Evolutionary conservation across 2,888 invertebrate genomes (phyloP).

Genomic region (Macrosiphum euphorbiae): DNA sequence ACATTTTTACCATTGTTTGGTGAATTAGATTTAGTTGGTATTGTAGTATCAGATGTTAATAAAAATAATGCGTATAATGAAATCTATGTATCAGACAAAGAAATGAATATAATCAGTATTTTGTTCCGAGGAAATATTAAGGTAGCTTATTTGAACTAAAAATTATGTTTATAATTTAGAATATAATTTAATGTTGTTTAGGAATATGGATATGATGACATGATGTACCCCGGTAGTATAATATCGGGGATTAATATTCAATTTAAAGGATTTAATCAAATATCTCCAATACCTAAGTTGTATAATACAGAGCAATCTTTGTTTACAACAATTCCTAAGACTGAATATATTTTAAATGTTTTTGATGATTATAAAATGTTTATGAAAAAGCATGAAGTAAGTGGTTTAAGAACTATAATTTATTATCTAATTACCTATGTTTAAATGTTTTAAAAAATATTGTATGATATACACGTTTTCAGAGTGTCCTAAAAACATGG

Average conservation of each 20-base stretch:
- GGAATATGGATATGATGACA: constrained; percentile 72
- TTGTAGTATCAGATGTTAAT: constrained; percentile 73
- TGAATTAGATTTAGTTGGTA: constrained; percentile 82
- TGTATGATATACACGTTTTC: not conserved
- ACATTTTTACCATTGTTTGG: constrained; percentile 72
- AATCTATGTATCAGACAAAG: constrained; percentile 75
- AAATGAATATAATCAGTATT: constrained; percentile 73
- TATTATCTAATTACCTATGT: not conserved
- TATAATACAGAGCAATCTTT: constrained; percentile 76
- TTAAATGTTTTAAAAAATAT: not conserved
- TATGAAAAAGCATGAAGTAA: constrained; percentile 46
- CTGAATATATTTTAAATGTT: constrained; percentile 10
- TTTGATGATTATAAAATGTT: constrained; percentile 53
- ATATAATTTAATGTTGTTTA: constrained; percentile 64
- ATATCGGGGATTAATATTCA: constrained; percentile 78
- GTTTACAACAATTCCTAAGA: constrained; percentile 71
- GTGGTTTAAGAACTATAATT: not conserved
- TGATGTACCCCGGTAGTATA: constrained; percentile 74
- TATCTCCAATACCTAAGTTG: constrained; percentile 74
- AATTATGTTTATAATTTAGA: not conserved
- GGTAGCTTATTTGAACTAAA: constrained; percentile 67
- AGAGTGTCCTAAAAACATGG: too few relatives aligned
- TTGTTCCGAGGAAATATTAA: constrained; percentile 74
- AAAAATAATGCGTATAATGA: constrained; percentile 72
- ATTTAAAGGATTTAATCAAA: constrained; percentile 73